Percentiles rank a stretch among this genome's conserved stretches.
phyloP scores from a whole-genome alignment of 2,113 vertebrate species.

The Corydoras sp. region DNA sequence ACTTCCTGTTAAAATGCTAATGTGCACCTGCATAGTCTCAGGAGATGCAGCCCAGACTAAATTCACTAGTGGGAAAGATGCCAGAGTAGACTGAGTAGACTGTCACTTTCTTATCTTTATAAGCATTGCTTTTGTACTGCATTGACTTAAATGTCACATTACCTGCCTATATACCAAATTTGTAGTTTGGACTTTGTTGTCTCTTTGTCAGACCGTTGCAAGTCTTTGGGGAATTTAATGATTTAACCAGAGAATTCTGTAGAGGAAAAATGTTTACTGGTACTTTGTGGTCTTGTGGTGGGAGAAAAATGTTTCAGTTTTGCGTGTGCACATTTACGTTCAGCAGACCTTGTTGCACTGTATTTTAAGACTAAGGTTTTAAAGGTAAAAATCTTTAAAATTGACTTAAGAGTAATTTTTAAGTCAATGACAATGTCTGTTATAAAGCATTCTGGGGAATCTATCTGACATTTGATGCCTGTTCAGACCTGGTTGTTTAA shows the following conservation, averaged over 20 bases:
- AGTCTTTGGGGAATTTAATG: not conserved
- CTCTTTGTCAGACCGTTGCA: too few relatives aligned
- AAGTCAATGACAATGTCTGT: too few relatives aligned
- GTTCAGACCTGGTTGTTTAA: too few relatives aligned
- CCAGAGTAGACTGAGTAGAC: slow-evolving; percentile 3
- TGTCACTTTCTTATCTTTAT: slow-evolving; percentile 19
- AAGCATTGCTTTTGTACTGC: not conserved
- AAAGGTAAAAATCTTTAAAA: too few relatives aligned
- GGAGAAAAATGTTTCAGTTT: slow-evolving; percentile 37
- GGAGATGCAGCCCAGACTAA: slow-evolving; percentile 17
- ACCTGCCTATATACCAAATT: not conserved
- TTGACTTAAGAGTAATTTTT: too few relatives aligned
- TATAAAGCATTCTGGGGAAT: too few relatives aligned
- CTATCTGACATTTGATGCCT: too few relatives aligned
- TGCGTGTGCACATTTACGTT: not conserved
- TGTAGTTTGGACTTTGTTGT: not conserved
- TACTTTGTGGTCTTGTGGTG: slow-evolving; percentile 49
- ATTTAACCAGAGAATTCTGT: not conserved
- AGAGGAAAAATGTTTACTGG: slow-evolving; percentile 20
- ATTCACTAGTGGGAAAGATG: slow-evolving; percentile 10
- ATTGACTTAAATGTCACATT: not conserved
- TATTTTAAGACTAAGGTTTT: too few relatives aligned
- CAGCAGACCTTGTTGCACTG: too few relatives aligned
- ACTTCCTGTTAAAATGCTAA: slow-evolving; percentile 31
- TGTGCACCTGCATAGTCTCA: slow-evolving; percentile 34